A percentile compares a stretch with the other conserved stretches of the same genome.
phyloP scores from a whole-genome alignment of 2,888 invertebrate genomes.

The Brassicogethes aeneus region DNA sequence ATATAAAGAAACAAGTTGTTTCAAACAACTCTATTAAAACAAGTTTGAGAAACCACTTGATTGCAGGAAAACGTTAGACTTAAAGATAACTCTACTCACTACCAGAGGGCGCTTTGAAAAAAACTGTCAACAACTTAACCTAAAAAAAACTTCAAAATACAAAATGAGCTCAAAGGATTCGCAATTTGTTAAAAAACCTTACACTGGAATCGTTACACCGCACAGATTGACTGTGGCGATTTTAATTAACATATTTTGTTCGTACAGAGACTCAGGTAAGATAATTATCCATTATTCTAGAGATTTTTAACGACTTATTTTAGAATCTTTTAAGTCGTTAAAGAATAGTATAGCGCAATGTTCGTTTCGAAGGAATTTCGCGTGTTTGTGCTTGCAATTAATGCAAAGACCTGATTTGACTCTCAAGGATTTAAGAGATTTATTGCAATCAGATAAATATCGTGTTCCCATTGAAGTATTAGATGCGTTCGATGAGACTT shows the following conservation, averaged over 20 bases:
- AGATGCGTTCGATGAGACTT: constrained; percentile 49
- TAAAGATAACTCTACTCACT: too few relatives aligned
- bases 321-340: neutral
- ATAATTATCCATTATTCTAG: neutral
- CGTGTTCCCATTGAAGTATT: constrained; percentile 49
- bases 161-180: constrained; percentile 1
- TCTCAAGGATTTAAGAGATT: constrained; percentile 54
- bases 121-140: too few relatives aligned
- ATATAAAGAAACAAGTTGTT: too few relatives aligned
- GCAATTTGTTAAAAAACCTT: constrained; percentile 7
- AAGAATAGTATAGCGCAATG: constrained; percentile 36
- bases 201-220: constrained; percentile 49
- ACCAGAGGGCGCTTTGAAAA: too few relatives aligned
- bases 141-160: too few relatives aligned
- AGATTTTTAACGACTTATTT: neutral
- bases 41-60: too few relatives aligned
- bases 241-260: constrained; percentile 66
- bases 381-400: constrained; percentile 68
- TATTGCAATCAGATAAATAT: constrained; percentile 55
- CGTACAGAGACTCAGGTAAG: constrained; percentile 48
- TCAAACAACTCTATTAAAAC: too few relatives aligned
- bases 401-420: constrained; percentile 77
- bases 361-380: constrained; percentile 65
- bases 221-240: constrained; percentile 72
- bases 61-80: too few relatives aligned